Conservation (phyloP, 1,140 invertebrate species). For the Ceratina japonica region DNA sequence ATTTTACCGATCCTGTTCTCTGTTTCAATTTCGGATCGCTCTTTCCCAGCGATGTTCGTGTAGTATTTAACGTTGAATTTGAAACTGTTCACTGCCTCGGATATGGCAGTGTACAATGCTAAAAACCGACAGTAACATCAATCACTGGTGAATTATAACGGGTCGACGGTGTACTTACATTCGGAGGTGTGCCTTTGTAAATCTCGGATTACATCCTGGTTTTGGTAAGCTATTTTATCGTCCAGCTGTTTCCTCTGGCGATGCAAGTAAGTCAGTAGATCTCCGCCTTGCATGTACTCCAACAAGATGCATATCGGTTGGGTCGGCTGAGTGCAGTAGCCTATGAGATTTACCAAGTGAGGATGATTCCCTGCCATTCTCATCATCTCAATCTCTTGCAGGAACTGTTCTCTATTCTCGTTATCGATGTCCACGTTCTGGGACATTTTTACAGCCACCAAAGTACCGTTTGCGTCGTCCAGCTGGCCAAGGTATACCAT, state of each 20-base stretch:
- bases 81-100: neutral
- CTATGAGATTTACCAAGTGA: constrained; percentile 89
- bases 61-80: constrained; percentile 20
- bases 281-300: constrained; percentile 89
- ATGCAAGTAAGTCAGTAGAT: constrained; percentile 84
- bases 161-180: constrained; percentile 7
- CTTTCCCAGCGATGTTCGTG: constrained; percentile 17
- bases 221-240: neutral
- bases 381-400: constrained; percentile 89
- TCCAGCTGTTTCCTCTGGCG: constrained; percentile 9
- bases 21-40: neutral
- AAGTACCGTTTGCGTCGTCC: constrained; percentile 77
- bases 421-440: constrained; percentile 73
- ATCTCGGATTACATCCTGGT: neutral
- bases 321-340: constrained; percentile 86
- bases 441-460: constrained; percentile 87
- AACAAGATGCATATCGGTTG: constrained; percentile 86
- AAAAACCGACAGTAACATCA: neutral
- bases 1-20: constrained; percentile 11
- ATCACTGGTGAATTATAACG: neutral
- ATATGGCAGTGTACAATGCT: neutral
- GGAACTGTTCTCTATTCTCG: constrained; percentile 80
- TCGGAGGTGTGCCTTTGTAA: neutral
- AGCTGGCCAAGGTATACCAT: constrained; percentile 83
- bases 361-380: constrained; percentile 88